These are phyloP conservation scores for Neodon shergylaensis DNA, from an alignment of 2,113 vertebrate genomes.

Conservation along the genomic window DNA sequence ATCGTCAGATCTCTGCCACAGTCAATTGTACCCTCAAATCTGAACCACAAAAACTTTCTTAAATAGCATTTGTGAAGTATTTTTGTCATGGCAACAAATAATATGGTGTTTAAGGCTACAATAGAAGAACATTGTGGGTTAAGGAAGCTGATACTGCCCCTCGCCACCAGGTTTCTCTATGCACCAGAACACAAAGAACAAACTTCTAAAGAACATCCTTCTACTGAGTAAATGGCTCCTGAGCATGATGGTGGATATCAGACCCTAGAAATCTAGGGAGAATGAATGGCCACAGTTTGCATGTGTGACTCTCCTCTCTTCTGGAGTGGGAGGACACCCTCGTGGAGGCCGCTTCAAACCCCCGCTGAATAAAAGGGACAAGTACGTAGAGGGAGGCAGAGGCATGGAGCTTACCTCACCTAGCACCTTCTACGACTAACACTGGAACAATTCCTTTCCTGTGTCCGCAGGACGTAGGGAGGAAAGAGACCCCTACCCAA, in stretches of 20 bases:
- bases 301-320: neutral
- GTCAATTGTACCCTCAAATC: neutral
- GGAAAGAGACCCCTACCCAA: neutral
- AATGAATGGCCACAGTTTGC: neutral
- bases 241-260: neutral
- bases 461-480: neutral
- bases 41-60: neutral
- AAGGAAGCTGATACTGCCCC: fast-evolving
- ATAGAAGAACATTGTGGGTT: fast-evolving
- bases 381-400: neutral
- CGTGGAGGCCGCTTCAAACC: fast-evolving
- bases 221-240: neutral
- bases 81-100: neutral
- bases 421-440: neutral
- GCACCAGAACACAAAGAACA: neutral
- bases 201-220: neutral
- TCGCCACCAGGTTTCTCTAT: neutral
- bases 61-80: neutral
- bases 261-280: neutral
- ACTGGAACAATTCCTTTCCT: neutral
- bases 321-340: neutral
- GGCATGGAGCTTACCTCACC: neutral
- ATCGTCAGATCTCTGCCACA: neutral
- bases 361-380: neutral
- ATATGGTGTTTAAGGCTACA: fast-evolving